Evolutionary conservation across 2,888 invertebrate species (phyloP).

Genomic region (Acrobeloides nanus): DNA sequence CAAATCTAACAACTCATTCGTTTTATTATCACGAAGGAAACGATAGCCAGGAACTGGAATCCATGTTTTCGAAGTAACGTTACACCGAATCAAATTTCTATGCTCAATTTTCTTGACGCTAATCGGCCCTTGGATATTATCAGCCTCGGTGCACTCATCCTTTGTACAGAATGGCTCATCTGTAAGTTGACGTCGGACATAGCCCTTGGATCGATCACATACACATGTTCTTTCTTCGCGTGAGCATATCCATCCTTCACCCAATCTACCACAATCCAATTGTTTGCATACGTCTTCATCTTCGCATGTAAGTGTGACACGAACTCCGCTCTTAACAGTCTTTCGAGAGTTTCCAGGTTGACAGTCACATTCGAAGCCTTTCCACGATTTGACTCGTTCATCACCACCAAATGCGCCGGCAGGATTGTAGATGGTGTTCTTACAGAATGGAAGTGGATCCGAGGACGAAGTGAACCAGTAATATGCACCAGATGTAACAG

Average conservation of each 20-base stretch:
- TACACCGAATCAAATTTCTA: slow-evolving; percentile 10
- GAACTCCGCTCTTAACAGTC: slow-evolving; percentile 3
- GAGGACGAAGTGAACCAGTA: slow-evolving; percentile 10
- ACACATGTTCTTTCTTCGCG: slow-evolving; percentile 4
- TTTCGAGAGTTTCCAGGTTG: slow-evolving; percentile 12
- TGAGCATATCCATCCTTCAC: slow-evolving; percentile 13
- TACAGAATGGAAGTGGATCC: slow-evolving; percentile 1
- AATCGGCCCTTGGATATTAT: slow-evolving; percentile 9
- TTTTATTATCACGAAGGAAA: slow-evolving; percentile 8
- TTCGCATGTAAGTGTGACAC: slow-evolving; percentile 11
- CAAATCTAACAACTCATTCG: slow-evolving; percentile 10
- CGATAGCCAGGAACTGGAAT: slow-evolving; percentile 9
- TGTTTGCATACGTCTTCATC: slow-evolving; percentile 11
- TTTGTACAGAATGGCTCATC: slow-evolving; percentile 7
- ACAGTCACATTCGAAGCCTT: slow-evolving; percentile 13
- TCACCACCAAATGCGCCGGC: slow-evolving; percentile 13
- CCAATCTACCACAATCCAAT: slow-evolving; percentile 4
- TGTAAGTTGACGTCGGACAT: slow-evolving; percentile 8
- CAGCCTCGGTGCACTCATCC: slow-evolving; percentile 11
- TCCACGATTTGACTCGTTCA: slow-evolving; percentile 7
- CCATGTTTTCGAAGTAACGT: slow-evolving; percentile 10
- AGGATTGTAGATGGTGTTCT: slow-evolving; percentile 6
- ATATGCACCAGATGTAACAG: not conserved
- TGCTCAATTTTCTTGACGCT: slow-evolving; percentile 10
- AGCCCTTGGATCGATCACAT: slow-evolving; percentile 10